These are phyloP conservation scores for Cirrhinus mrigala DNA, from an alignment of 2,797 vertebrate species.

Conservation along the genomic window DNA sequence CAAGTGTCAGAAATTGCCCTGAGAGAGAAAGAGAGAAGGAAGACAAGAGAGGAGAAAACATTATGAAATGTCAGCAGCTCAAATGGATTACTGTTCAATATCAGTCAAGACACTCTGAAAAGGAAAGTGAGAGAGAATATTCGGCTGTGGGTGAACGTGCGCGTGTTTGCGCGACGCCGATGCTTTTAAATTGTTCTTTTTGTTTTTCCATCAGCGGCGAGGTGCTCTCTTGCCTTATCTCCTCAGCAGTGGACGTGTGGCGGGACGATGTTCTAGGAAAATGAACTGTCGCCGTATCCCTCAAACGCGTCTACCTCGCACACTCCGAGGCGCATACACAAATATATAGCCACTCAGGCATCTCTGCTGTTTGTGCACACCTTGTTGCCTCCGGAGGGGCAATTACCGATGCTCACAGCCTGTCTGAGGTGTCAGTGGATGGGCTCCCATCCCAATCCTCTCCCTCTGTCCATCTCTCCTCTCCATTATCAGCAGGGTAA, in stretches of 20 bases:
- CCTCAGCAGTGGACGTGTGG: constrained; percentile 68
- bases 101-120: constrained; percentile 76
- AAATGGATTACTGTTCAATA: constrained; percentile 87
- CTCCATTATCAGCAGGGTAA: constrained; percentile 70
- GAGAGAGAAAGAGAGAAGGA: constrained; percentile 57
- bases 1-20: constrained; percentile 72
- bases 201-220: constrained; percentile 82
- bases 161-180: constrained; percentile 76
- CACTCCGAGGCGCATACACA: constrained; percentile 36
- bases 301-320: constrained; percentile 63
- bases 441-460: constrained; percentile 73
- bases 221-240: constrained; percentile 81
- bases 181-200: constrained; percentile 86
- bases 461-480: constrained; percentile 53
- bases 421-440: constrained; percentile 76
- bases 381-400: constrained; percentile 79
- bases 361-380: constrained; percentile 78
- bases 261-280: constrained; percentile 81
- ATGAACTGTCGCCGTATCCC: constrained; percentile 83
- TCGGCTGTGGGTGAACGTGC: constrained; percentile 33
- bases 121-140: constrained; percentile 49
- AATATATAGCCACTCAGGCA: constrained; percentile 70
- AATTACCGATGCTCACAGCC: constrained; percentile 83
- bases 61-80: constrained; percentile 80
- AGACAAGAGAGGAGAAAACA: constrained; percentile 68